Evolutionary conservation across 2,797 vertebrate species (phyloP).

Genomic region (Cirrhinus molitorella): DNA sequence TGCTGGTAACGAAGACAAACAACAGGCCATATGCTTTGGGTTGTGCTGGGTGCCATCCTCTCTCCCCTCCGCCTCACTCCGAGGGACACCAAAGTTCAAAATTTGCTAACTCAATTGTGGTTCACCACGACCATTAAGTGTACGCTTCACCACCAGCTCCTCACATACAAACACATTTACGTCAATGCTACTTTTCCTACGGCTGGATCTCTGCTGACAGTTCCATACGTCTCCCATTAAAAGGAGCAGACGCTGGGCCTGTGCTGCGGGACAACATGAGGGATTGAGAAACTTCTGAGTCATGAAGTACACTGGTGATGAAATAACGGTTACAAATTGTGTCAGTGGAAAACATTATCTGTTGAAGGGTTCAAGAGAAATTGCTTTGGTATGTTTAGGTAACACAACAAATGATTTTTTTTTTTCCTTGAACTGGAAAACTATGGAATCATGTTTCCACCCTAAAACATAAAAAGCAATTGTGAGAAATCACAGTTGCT

Average conservation of each 20-base stretch:
- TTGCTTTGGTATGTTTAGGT: slow-evolving; percentile 10
- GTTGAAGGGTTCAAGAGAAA: slow-evolving; percentile 1
- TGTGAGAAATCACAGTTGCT: neutral
- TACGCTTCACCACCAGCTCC: slow-evolving; percentile 69
- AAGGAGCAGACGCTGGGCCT: slow-evolving; percentile 51
- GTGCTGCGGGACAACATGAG: slow-evolving; percentile 37
- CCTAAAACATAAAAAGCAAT: neutral
- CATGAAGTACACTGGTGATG: neutral
- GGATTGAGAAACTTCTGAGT: slow-evolving; percentile 29
- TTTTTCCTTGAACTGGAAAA: neutral
- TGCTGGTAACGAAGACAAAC: slow-evolving; percentile 68
- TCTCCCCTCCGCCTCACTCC: slow-evolving; percentile 67
- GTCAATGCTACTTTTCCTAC: slow-evolving; percentile 25
- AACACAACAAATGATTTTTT: neutral
- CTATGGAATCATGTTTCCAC: too few species aligned
- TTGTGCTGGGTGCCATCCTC: slow-evolving; percentile 63
- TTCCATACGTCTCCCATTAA: slow-evolving; percentile 62
- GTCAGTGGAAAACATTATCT: slow-evolving; percentile 33
- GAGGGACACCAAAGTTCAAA: slow-evolving; percentile 72
- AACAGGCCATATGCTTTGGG: slow-evolving; percentile 46
- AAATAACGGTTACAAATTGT: slow-evolving; percentile 20
- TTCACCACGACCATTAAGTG: slow-evolving; percentile 70
- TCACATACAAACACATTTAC: slow-evolving; percentile 63
- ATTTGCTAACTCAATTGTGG: slow-evolving; percentile 77
- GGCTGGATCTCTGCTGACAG: slow-evolving; percentile 61